These are phyloP conservation scores for Scaptomyza polygonia DNA, from an alignment of 2,888 invertebrate genomes.

Conservation along the genomic window DNA sequence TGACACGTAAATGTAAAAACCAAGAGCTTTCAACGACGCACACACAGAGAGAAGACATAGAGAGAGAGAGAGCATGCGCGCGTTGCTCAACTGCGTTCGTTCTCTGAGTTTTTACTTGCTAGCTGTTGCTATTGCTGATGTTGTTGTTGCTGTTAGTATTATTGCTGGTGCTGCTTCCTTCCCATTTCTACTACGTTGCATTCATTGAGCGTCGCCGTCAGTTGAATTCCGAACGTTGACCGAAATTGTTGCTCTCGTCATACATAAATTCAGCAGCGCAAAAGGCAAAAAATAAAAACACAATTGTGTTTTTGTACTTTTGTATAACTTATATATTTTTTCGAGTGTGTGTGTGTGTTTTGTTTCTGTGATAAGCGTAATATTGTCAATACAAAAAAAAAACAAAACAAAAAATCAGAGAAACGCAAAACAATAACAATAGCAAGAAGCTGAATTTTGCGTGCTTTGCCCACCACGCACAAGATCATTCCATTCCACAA, in stretches of 20 bases:
- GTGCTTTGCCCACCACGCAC: constrained; percentile 23
- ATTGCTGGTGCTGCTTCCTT: constrained; percentile 55
- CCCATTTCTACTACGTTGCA: constrained; percentile 69
- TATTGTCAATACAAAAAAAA: constrained; percentile 18
- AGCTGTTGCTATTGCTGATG: constrained; percentile 25
- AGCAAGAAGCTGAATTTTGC: constrained; percentile 12
- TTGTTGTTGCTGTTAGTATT: constrained; percentile 8
- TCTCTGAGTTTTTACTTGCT: constrained; percentile 42
- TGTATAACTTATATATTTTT: constrained; percentile 17
- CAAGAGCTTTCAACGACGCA: constrained; percentile 45
- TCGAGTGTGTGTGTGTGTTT: constrained; percentile 1
- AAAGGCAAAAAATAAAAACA: constrained; percentile 14
- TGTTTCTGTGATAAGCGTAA: constrained; percentile 44
- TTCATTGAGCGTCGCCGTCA: constrained; percentile 58
- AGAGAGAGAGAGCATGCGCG: constrained; percentile 54
- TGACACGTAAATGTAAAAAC: constrained; percentile 38
- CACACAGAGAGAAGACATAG: constrained; percentile 26
- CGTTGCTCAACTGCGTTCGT: constrained; percentile 47
- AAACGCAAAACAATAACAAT: constrained; percentile 17
- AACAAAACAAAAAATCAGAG: constrained; percentile 4
- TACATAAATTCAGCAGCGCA: constrained; percentile 21
- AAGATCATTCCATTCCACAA: constrained; percentile 56
- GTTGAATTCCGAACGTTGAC: constrained; percentile 79
- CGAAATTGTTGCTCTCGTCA: constrained; percentile 68
- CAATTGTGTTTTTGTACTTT: constrained; percentile 26